Conservation (phyloP, 2,888 invertebrate genomes). For the Thereva unica region DNA sequence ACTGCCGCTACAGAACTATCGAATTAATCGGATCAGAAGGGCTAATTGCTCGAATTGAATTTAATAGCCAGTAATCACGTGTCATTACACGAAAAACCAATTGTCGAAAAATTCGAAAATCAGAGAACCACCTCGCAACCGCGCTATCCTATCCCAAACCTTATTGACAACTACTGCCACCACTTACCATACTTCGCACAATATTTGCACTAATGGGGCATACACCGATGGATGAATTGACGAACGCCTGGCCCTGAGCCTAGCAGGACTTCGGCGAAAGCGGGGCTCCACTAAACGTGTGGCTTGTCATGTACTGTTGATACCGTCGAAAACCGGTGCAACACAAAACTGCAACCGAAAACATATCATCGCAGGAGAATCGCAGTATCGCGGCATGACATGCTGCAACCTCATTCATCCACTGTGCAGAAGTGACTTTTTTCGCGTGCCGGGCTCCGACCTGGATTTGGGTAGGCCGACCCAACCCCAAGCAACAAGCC, state of each 20-base stretch:
- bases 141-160: conserved; percentile 30
- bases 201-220: conserved; percentile 32
- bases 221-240: conserved; percentile 21
- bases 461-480: conserved; percentile 19
- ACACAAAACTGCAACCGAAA: conserved; percentile 32
- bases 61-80: conserved; percentile 40
- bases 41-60: conserved; percentile 40
- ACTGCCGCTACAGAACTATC: conserved; percentile 30
- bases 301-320: conserved; percentile 32
- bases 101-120: conserved; percentile 40
- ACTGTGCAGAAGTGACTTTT: conserved; percentile 26
- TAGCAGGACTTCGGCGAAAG: not conserved
- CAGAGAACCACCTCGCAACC: conserved; percentile 35
- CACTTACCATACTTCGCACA: conserved; percentile 13
- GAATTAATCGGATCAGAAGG: conserved; percentile 33
- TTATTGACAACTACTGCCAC: conserved; percentile 22
- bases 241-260: not conserved
- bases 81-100: conserved; percentile 40
- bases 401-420: conserved; percentile 35
- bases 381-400: conserved; percentile 3
- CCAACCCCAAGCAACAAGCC: conserved; percentile 25
- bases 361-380: conserved; percentile 9
- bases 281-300: conserved; percentile 30
- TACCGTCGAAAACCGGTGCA: conserved; percentile 27
- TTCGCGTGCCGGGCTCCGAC: conserved; percentile 18